These are phyloP conservation scores for Abramis brama DNA, from an alignment of 2,113 vertebrate genomes.

Conservation along the genomic window DNA sequence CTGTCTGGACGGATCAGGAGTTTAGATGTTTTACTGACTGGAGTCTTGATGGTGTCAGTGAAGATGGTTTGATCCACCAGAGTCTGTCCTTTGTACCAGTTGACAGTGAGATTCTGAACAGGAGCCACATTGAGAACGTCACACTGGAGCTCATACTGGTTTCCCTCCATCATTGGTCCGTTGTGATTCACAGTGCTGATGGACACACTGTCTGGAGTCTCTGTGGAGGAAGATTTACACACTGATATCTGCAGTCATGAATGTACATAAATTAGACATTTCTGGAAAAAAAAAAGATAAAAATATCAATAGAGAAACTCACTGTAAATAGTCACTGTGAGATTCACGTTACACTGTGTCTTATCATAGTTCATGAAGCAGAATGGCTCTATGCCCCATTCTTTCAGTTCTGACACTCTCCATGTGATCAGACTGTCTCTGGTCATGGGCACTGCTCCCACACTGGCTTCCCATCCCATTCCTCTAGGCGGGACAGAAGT, in stretches of 20 bases:
- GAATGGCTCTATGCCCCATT: slow-evolving; percentile 61
- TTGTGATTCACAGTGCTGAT: slow-evolving; percentile 18
- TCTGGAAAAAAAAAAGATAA: neutral
- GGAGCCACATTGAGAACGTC: slow-evolving; percentile 66
- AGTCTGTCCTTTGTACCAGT: slow-evolving; percentile 61
- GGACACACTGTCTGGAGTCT: slow-evolving; percentile 66
- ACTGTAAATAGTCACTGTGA: slow-evolving; percentile 71
- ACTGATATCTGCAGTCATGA: neutral
- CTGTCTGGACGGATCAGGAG: slow-evolving; percentile 31
- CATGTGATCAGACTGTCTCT: neutral
- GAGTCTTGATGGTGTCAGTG: accelerated
- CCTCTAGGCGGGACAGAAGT: accelerated
- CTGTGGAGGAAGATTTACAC: slow-evolving; percentile 54
- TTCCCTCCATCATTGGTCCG: slow-evolving; percentile 50
- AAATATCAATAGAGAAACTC: slow-evolving; percentile 50
- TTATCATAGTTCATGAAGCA: slow-evolving; percentile 51
- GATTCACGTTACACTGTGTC: neutral
- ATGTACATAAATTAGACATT: neutral
- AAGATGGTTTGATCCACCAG: accelerated
- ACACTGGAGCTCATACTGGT: slow-evolving; percentile 70
- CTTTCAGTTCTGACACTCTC: neutral
- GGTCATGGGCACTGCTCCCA: accelerated
- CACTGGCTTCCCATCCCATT: slow-evolving; percentile 52
- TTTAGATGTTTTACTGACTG: slow-evolving; percentile 28
- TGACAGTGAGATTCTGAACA: slow-evolving; percentile 57